Evolutionary conservation across 2,888 invertebrate species (phyloP), one percentile per base, ranked within the genome.

Genomic region (Cephus spinipes): DNA sequence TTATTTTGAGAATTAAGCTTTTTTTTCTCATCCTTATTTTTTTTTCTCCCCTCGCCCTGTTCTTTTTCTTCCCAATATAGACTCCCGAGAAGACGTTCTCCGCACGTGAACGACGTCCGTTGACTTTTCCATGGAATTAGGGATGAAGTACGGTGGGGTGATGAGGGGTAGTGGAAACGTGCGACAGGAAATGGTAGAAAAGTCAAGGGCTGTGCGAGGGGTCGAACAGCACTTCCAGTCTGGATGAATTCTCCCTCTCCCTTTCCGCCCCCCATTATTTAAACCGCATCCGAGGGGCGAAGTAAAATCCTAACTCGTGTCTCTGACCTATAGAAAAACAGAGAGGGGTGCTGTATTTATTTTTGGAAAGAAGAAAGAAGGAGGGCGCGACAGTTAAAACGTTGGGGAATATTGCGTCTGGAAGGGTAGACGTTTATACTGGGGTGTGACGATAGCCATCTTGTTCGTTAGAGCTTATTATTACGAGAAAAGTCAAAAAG

Each of bases 131-230:
- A 15, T 40, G 40, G 40, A 40, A 40, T 40, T 40, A 15, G 15
- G 15, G 15, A 15, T 40, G 40, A 40, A 40, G 40, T 40, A 34
- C 34, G 40, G 6, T 6, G 15, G 40, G 15, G 40, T 0, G 40
- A 1, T 0, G 15, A 15, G 40, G 40, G 15, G 40, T 40, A 15
- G 81, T 80, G 81, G 78, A 82, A 85, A 85, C 79, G 80, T 77
- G 79, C 80, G 84, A 81, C 85, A 83, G 85, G 85, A 85, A 85
- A 79, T 75, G 77, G 40, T 35, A 76, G 12, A 36, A 73, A 36
- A 40, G 40, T 40, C 40, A 40, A 40, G 40, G 32, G 69, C 35
- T 3, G 32, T 30, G 73, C 31, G 30, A 34, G 15, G 73, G 69
- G 76, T 32, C 69, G 76, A 74, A 36, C 73, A 75, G 77, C 68